These are phyloP conservation scores for Keiferia lycopersicella DNA, from an alignment of 2,888 invertebrate species.

Conservation along the genomic window DNA sequence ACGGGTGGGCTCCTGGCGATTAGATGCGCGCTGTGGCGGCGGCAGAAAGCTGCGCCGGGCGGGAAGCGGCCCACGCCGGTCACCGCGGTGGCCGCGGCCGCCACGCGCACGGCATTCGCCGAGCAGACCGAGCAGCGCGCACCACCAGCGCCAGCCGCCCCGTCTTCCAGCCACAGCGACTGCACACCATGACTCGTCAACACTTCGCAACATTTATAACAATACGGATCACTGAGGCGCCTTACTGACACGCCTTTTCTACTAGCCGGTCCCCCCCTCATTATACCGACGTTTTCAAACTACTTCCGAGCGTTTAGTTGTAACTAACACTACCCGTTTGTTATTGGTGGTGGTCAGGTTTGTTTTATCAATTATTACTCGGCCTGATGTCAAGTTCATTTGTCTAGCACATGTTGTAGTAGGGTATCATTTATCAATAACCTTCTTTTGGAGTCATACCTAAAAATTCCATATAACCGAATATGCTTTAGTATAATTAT, in stretches of 20 bases:
- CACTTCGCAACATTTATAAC: conserved; percentile 2
- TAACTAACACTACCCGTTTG: not conserved
- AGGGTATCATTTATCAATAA: conserved; percentile 3
- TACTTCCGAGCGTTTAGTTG: not conserved
- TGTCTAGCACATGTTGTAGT: not conserved
- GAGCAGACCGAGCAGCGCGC: conserved; percentile 61
- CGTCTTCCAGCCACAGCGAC: conserved; percentile 83
- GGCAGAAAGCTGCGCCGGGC: conserved; percentile 54
- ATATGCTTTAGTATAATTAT: not conserved
- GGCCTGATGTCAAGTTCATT: not conserved
- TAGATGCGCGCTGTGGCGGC: conserved; percentile 69
- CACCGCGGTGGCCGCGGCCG: conserved; percentile 63
- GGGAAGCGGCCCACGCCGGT: conserved; percentile 45
- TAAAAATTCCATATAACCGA: not conserved
- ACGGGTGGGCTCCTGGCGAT: conserved; percentile 54
- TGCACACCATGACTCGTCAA: conserved; percentile 49
- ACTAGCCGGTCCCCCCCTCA: not conserved
- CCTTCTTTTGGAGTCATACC: not conserved
- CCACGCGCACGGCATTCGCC: conserved; percentile 46
- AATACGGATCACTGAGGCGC: not conserved
- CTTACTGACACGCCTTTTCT: not conserved
- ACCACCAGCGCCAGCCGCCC: conserved; percentile 46
- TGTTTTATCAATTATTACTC: conserved; percentile 1
- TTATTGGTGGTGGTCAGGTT: not conserved
- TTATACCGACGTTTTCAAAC: not conserved